Percentiles rank a stretch among this genome's conserved stretches.
phyloP scores from a whole-genome alignment of 2,113 vertebrate species.

The Calyptomena viridis region DNA sequence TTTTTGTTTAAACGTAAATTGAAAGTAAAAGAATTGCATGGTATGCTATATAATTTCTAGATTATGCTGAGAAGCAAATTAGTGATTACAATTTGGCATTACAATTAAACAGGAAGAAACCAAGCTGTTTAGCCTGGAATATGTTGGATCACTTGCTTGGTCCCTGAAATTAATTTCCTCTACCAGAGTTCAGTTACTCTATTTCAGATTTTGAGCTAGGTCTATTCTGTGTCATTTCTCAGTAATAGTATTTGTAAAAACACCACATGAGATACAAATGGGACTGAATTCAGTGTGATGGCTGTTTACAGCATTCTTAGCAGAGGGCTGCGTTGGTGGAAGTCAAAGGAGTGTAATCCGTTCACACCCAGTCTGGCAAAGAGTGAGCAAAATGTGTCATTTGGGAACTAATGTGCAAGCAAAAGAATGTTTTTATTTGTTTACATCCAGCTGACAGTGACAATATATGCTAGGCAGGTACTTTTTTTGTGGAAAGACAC shows the following conservation, averaged over 20 bases:
- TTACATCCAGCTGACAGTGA: not conserved
- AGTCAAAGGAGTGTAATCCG: not conserved
- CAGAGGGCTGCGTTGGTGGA: not conserved
- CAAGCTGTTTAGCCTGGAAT: not conserved
- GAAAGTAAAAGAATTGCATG: not conserved
- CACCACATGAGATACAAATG: fast-evolving
- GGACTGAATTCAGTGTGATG: not conserved
- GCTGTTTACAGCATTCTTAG: not conserved
- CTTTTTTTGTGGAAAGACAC: not conserved
- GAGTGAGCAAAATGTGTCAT: not conserved
- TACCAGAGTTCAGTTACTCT: not conserved
- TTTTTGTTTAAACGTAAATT: not conserved
- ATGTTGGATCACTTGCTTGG: constrained; percentile 4
- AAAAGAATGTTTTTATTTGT: not conserved
- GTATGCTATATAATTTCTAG: not conserved
- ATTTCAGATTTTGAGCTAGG: not conserved
- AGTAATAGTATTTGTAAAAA: not conserved
- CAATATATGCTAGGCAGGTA: not conserved
- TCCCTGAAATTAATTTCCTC: not conserved
- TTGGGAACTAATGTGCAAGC: not conserved
- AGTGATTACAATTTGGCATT: not conserved
- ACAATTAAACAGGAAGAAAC: not conserved
- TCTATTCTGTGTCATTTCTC: not conserved
- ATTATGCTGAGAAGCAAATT: not conserved
- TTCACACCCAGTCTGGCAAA: not conserved